These are phyloP conservation scores for Istiophorus platypterus DNA, from an alignment of 2,113 vertebrate species.

Conservation along the genomic window DNA sequence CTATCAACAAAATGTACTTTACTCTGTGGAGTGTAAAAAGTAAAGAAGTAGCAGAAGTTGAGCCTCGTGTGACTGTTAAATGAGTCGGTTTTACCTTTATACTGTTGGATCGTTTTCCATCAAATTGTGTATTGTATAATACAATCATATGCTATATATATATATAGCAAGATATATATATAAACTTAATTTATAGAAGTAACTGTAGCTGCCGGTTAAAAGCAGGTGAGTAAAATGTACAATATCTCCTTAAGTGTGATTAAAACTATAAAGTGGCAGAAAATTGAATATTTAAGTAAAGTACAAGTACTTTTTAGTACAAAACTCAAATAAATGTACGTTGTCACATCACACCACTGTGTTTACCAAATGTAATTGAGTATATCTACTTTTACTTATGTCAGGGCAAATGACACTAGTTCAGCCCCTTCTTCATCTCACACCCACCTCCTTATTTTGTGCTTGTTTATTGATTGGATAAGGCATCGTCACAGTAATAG, in stretches of 20 bases:
- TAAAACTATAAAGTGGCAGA: neutral
- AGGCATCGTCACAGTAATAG: neutral
- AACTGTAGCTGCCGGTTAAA: neutral
- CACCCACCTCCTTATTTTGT: neutral
- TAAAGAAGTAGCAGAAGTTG: neutral
- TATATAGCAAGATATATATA: too few relatives aligned
- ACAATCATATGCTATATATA: neutral
- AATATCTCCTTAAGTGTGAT: neutral
- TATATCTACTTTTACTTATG: neutral
- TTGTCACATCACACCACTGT: neutral
- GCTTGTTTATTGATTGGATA: slow-evolving; percentile 5
- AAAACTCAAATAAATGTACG: neutral
- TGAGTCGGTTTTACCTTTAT: neutral
- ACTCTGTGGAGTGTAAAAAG: neutral
- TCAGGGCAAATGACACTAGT: neutral
- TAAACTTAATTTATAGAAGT: neutral
- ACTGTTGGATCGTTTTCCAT: neutral
- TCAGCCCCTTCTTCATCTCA: neutral
- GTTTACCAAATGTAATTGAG: neutral
- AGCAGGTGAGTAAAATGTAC: neutral
- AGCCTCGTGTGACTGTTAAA: neutral
- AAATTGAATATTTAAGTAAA: neutral
- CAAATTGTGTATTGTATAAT: neutral
- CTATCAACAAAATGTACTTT: neutral
- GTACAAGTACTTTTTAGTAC: neutral